Conservation (phyloP, 2,888 invertebrate species). For the Drosophila hamatofila region DNA sequence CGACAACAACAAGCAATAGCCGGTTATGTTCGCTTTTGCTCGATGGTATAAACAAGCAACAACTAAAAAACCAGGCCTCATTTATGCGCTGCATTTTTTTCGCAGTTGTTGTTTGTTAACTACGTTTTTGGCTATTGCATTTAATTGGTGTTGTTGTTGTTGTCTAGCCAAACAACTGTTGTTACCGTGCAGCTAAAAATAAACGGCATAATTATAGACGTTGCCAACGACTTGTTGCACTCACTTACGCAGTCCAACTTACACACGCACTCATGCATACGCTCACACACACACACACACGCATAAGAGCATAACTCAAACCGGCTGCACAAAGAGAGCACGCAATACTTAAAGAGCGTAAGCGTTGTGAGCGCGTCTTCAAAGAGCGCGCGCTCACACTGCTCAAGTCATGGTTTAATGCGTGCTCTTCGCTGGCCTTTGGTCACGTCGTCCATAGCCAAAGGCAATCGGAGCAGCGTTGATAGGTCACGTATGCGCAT, state of each 20-base stretch:
- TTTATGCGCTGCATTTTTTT: slow-evolving; percentile 64
- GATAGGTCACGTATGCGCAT: slow-evolving; percentile 74
- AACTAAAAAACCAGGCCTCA: slow-evolving; percentile 52
- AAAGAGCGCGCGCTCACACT: slow-evolving; percentile 40
- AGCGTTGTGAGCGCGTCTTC: slow-evolving; percentile 7
- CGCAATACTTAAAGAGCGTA: slow-evolving; percentile 3
- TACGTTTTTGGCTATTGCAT: slow-evolving; percentile 51
- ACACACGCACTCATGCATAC: slow-evolving; percentile 13
- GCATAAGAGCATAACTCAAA: background rate
- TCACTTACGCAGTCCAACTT: slow-evolving; percentile 57
- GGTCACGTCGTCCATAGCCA: slow-evolving; percentile 69
- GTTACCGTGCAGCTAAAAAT: slow-evolving; percentile 62
- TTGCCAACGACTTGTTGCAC: slow-evolving; percentile 70
- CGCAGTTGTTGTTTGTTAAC: slow-evolving; percentile 41
- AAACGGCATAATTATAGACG: slow-evolving; percentile 67
- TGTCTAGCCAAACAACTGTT: slow-evolving; percentile 35
- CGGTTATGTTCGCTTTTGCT: slow-evolving; percentile 51
- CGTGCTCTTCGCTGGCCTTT: slow-evolving; percentile 42
- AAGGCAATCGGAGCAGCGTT: slow-evolving; percentile 43
- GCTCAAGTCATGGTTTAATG: slow-evolving; percentile 13
- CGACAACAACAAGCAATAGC: slow-evolving; percentile 37
- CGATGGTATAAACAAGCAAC: slow-evolving; percentile 27
- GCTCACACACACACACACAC: background rate
- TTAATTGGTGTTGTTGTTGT: slow-evolving; percentile 21
- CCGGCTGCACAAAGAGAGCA: slow-evolving; percentile 28